phyloP scores from a whole-genome alignment of 2,797 vertebrate genomes.

The Petrocephalus schoutedeni region DNA sequence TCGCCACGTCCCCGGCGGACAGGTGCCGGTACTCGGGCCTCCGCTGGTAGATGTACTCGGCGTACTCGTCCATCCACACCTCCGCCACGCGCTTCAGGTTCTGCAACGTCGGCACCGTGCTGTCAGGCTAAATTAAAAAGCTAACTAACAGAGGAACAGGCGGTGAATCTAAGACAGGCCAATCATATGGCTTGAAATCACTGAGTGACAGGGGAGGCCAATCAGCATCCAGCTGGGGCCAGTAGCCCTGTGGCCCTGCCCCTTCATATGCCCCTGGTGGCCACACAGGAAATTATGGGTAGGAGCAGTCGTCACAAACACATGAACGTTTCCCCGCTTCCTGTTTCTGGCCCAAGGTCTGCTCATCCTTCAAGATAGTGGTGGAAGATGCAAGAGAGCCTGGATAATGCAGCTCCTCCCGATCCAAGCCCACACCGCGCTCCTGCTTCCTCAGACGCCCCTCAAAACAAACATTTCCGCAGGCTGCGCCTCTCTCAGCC shows the following conservation, averaged over 20 bases:
- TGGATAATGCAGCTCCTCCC: background rate
- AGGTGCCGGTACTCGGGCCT: conserved; percentile 93
- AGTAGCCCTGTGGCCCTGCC: background rate
- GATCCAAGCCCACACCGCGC: background rate
- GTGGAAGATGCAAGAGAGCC: background rate
- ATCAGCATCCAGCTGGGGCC: background rate
- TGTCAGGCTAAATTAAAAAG: background rate
- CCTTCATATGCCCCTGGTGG: background rate
- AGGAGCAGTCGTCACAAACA: background rate
- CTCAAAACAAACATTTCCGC: background rate
- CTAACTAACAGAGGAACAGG: too few species aligned
- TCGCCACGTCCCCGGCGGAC: conserved; percentile 78
- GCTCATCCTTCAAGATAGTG: background rate
- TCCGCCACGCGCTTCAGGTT: conserved; percentile 94
- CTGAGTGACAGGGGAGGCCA: background rate
- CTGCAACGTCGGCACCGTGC: conserved; percentile 49
- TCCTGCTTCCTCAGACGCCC: background rate
- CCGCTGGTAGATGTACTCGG: conserved; percentile 89
- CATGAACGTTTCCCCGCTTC: background rate
- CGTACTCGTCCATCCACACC: conserved; percentile 98
- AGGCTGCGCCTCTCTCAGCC: background rate
- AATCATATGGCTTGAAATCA: background rate
- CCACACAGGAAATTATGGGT: background rate
- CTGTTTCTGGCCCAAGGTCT: background rate
- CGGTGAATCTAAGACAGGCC: background rate